Base-by-base conservation (phyloP, 2,113 vertebrate genomes). In the Melanocharis versteri region DNA sequence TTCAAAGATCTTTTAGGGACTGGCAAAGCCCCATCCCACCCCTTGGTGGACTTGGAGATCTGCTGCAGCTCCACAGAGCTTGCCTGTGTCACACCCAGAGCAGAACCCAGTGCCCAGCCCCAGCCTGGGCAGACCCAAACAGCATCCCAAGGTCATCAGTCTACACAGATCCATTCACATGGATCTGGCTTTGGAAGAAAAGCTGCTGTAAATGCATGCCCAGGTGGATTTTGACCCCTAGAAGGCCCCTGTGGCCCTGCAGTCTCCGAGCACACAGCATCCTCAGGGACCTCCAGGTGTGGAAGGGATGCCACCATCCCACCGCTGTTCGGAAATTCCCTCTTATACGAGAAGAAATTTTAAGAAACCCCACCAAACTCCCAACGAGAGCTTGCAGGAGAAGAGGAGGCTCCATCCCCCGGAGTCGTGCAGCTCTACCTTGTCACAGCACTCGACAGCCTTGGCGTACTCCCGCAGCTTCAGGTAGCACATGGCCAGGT, bases 401-500 rank as follows among this genome's bases (percentile, higher is more conserved):
- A 33, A 37, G 21, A 24, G 2, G 26, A 30, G 6, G 8, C 15
- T 23, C 26, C 57, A 40, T 4, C 1, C 30, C 39, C 5, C 0
- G 1, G 69, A 40, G 33, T 89, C 3, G 0, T 28, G 69, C 13
- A 4, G 1, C n/a, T 42, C 82, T 96, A 99, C 99, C 99, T 99
- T 99, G 93, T 99, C 99, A 33, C 99, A 99, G 98, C 98, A 99
- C 42, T 99, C 99, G 2, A 99, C 98, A 1, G 97, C 98, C 91
- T 98, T 99, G 89, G 98, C 44, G 39, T 98, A 99, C 10, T 99
- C 99, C 8, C 98, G 94, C 15, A 99, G 94, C 70, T 99, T 98
- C 96, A 99, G 98, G 97, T 98, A 99, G 97, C 99, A 99, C 98
- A 99, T 97, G 28, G 99, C 99, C 93, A 99, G 97, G 96, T 99